Base-by-base conservation (phyloP, 2,888 invertebrate species). In the Parthenolecanium corni region DNA sequence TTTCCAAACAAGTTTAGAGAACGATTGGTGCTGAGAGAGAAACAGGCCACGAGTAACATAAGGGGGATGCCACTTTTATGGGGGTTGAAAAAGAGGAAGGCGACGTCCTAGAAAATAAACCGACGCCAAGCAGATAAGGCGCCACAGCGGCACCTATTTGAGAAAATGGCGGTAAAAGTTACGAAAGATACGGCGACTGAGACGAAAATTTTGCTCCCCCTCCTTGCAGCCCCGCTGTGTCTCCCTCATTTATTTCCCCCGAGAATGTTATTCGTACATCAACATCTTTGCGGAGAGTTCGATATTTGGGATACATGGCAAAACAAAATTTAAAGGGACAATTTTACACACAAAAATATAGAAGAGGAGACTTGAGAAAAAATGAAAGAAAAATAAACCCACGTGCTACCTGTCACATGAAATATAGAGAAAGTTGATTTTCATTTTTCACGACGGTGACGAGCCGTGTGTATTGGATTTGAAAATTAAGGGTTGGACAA, bases 41-140 rank as follows among this genome's bases (percentile, higher is more conserved):
- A 53, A 38, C 31, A 53, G 38, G 38, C 52, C 38, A 38, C 36
- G 20, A 36, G 44, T 9, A 9, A 31, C 31, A 31, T 31, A 36
- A 38, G 52, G 38, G 38, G 9, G 31, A 31, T 31, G 31, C 31
- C 31, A 31, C 9, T 31, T 31, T 31, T 6, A 6, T 31, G 31
- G 31, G 31, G 31, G 31, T 31, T 31, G 4, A 31, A 31, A 36
- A 21, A 24, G 14, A 56, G 16, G 40, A 56, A 40, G 40, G 42
- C 38, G 54, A 56, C 54, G 54, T 56, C 54, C 54, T 44, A 56
- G 54, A 56, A 56, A 56, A 56, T 44, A 42, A 56, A 56, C 38
- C 54, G 54, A 56, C 54, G 54, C 54, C 54, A 56, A 56, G 23
- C 54, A 25, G 54, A 42, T 44, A 44, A 56, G 54, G 54, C 54